Base-by-base conservation (phyloP, 2,113 vertebrate genomes). In the Tachuris rubrigastra region DNA sequence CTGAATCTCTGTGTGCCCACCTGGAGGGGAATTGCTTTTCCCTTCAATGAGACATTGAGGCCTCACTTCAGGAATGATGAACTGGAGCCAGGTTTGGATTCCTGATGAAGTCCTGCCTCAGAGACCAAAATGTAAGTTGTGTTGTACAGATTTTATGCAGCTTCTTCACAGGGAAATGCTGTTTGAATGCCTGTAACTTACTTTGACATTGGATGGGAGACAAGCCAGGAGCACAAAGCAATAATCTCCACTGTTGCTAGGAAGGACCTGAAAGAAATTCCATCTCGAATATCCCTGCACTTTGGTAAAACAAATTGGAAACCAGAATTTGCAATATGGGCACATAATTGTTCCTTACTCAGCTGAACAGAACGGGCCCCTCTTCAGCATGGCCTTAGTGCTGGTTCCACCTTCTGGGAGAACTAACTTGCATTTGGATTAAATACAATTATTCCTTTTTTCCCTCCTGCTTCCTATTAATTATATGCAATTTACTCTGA, bases 401-500 rank as follows among this genome's bases (percentile, higher is more conserved):
- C 78, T 12, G 8, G 30, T 94, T 95, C 78, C 78, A 96, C 75
- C 83, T 84, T 96, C 72, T 87, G 52, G 47, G 74, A 92, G 72
- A 96, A 47, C 27, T 85, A 92, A 92, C 91, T 93, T 89, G 22
- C 69, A 56, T 94, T 92, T 91, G 95, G 53, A 91, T 59, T 84
- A 66, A 86, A 75, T 69, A 69, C 37, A 75, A 86, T 94, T 85
- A 85, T 82, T 88, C 46, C 35, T 74, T 89, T 81, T 87, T 87
- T 93, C 47, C 66, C 78, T 86, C 66, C 55, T 58, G 71, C 65
- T 88, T 85, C 87, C 86, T 88, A 93, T 92, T 96, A 96, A 96
- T 97, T 90, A 93, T 30, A 93, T 76, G 66, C 87, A 89, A 87
- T 97, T 94, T 89, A 83, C 59, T 82, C 72, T 71, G 37, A 56